A percentile compares a stretch with the other conserved stretches of the same genome.
These are phyloP conservation scores for Hypomecis atomaria DNA, from an alignment of 2,888 invertebrate species.

Conservation along the genomic window DNA sequence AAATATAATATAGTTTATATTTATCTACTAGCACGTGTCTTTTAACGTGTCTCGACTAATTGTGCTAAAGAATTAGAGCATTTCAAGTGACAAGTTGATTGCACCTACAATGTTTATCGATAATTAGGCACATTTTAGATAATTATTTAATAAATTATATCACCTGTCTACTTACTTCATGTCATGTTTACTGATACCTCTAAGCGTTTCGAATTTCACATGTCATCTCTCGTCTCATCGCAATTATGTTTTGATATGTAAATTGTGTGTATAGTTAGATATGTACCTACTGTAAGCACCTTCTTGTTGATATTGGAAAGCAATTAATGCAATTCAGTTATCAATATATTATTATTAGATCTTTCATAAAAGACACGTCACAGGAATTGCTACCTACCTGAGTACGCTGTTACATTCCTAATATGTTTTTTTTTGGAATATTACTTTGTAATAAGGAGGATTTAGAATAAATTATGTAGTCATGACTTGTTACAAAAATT, in stretches of 20 bases:
- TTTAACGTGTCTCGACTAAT: too few relatives aligned
- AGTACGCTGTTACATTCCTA: neutral
- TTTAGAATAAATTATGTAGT: neutral
- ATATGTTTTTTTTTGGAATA: too few relatives aligned
- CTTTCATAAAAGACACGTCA: neutral
- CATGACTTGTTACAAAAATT: conserved; percentile 5
- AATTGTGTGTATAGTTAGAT: neutral
- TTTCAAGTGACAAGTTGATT: too few relatives aligned
- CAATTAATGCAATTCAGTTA: conserved; percentile 21
- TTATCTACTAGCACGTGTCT: too few relatives aligned
- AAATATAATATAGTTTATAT: too few relatives aligned
- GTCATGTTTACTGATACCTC: neutral
- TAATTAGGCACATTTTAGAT: too few relatives aligned
- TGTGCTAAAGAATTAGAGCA: too few relatives aligned
- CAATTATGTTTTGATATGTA: conserved; percentile 9
- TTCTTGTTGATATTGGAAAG: conserved; percentile 11
- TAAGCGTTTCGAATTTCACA: neutral
- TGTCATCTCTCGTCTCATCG: neutral
- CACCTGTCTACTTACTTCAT: neutral
- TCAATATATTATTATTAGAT: conserved; percentile 12
- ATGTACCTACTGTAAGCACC: neutral
- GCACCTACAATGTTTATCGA: too few relatives aligned
- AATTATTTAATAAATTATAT: neutral
- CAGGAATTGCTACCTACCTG: neutral
- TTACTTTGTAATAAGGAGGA: neutral